Percentiles rank a stretch among this genome's conserved stretches.
Evolutionary conservation across 2,113 vertebrate genomes (phyloP).

Genomic region (Ceyx melanurus): DNA sequence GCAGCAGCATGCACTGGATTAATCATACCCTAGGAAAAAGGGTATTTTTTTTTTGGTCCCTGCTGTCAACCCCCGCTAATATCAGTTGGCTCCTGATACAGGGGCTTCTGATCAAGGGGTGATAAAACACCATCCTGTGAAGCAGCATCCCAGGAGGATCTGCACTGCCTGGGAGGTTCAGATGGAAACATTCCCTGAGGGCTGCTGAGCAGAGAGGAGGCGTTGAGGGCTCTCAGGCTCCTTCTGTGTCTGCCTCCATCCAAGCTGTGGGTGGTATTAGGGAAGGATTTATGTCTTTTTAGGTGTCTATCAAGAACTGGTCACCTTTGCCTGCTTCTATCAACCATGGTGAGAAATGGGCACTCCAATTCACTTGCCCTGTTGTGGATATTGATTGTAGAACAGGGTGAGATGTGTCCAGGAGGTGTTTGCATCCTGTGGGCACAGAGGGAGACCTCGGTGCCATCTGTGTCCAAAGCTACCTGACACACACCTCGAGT

Average conservation of each 20-base stretch:
- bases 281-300: neutral
- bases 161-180: neutral
- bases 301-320: neutral
- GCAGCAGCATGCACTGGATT: neutral
- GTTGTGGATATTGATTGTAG: neutral
- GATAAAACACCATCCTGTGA: neutral
- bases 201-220: neutral
- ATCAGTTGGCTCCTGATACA: neutral
- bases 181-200: neutral
- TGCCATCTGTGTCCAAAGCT: neutral
- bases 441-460: fast-evolving
- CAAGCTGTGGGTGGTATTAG: neutral
- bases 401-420: neutral
- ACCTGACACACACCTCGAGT: neutral
- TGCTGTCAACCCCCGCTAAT: neutral
- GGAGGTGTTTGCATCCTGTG: neutral
- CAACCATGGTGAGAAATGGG: neutral
- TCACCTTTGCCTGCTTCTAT: neutral
- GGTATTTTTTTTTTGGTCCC: neutral
- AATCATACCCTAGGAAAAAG: neutral
- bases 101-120: neutral
- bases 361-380: neutral
- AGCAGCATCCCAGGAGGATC: neutral
- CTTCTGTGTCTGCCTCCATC: neutral
- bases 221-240: neutral